These are phyloP conservation scores for Neogale vison DNA, from an alignment of 2,113 vertebrate species.

Conservation along the genomic window DNA sequence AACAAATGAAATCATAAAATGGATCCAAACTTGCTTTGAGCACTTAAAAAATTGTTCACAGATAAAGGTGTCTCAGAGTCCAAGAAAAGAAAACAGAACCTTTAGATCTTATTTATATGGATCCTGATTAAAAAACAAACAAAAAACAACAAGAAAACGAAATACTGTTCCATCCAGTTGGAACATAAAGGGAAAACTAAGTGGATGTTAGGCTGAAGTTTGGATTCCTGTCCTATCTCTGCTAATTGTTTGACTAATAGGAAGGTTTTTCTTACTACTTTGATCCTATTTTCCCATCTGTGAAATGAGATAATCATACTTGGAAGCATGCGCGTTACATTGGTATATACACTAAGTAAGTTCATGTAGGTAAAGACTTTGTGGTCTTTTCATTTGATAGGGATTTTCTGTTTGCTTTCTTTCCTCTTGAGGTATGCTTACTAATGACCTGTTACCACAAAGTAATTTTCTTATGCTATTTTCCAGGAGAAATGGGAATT, in stretches of 20 bases:
- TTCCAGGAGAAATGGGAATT: neutral
- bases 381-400: neutral
- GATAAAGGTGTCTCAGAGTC: neutral
- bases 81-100: neutral
- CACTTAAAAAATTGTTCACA: neutral
- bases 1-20: conserved; percentile 1
- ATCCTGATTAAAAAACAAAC: neutral
- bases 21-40: neutral
- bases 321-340: neutral
- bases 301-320: neutral
- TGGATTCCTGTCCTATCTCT: neutral
- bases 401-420: neutral
- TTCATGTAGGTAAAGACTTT: neutral
- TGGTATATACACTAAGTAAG: neutral
- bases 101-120: neutral
- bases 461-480: neutral
- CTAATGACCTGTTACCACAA: neutral
- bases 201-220: neutral
- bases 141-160: neutral
- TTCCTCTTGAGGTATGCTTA: neutral
- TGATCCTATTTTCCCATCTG: neutral
- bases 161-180: neutral
- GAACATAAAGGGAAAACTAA: neutral
- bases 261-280: neutral
- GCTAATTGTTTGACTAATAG: neutral